phyloP scores from a whole-genome alignment of 2,113 vertebrate species.

The Zapus hudsonius region DNA sequence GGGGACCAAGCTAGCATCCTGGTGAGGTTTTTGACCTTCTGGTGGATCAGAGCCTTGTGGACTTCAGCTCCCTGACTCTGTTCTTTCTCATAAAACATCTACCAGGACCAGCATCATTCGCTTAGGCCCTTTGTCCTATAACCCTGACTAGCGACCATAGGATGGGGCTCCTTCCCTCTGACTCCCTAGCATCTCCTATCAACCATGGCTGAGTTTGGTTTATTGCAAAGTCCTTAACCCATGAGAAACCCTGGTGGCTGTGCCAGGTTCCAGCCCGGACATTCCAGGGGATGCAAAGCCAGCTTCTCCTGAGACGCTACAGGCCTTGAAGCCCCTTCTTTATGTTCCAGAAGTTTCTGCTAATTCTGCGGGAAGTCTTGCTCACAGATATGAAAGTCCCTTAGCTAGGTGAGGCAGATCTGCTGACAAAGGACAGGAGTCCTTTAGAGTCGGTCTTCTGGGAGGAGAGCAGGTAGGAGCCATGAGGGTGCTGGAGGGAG shows the following conservation, averaged over 20 bases:
- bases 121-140: too few species aligned
- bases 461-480: neutral
- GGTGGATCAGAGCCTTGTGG: too few species aligned
- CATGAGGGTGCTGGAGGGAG: accelerated
- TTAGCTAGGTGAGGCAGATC: neutral
- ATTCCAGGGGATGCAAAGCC: neutral
- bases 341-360: conserved; percentile 46
- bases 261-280: accelerated
- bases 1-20: too few species aligned
- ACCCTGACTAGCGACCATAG: too few species aligned
- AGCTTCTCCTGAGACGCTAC: neutral
- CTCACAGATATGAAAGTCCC: conserved; percentile 45
- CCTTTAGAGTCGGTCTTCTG: neutral
- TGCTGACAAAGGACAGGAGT: conserved; percentile 47
- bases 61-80: too few species aligned
- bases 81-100: too few species aligned
- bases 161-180: too few species aligned
- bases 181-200: too few species aligned
- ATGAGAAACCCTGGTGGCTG: accelerated
- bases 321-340: neutral
- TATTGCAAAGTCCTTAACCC: too few species aligned
- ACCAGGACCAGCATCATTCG: too few species aligned
- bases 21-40: too few species aligned
- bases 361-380: neutral
- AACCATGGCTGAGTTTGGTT: neutral